Evolutionary conservation across 2,113 vertebrate genomes (phyloP), one percentile per base, ranked within the genome.

Genomic region (Leucosticte australis): DNA sequence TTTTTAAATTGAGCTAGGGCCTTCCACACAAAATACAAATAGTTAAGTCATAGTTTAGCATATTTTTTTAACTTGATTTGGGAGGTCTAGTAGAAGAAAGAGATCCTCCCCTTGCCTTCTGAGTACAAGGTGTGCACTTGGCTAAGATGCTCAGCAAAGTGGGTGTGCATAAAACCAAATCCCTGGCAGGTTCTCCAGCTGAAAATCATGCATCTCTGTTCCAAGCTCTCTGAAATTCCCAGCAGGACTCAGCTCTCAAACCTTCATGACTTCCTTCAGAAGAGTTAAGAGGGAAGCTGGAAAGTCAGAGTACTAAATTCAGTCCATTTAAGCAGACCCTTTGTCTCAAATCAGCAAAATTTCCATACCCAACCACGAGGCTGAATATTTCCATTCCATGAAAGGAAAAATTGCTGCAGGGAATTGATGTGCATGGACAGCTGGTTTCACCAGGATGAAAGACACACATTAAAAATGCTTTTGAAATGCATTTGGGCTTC

Each of bases 391-490:
- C 83, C 78, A 33, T 64, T 82, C 86, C 56, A n/a, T 68, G 65
- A 82, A 90, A 76, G 44, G 31, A 94, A 82, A 79, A 86, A 63
- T 23, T 73, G 88, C 95, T 94, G 69, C 53, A 53, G 90, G 95
- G 90, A 81, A 37, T 87, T 65, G 86, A 94, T 82, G 90, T 89
- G 86, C 83, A 93, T 76, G 94, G 95, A 67, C 94, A 96, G 95
- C 88, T 96, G 90, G 86, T 87, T 94, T 84, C 70, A 83, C 90
- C 60, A 82, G 93, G 65, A 90, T 82, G 89, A 95, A 91, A 94
- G 67, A 75, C 93, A 95, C 50, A 84, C 88, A 92, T 94, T 87
- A 95, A 89, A 96, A 95, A 88, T 93, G 46, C 73, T 95, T 96
- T 56, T 93, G 90, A 94, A 93, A 76, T 79, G 49, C 57, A 57